Percentiles rank a stretch among this genome's conserved stretches.
Conservation (phyloP, 2,113 vertebrate genomes). For the Azemiops feae region DNA sequence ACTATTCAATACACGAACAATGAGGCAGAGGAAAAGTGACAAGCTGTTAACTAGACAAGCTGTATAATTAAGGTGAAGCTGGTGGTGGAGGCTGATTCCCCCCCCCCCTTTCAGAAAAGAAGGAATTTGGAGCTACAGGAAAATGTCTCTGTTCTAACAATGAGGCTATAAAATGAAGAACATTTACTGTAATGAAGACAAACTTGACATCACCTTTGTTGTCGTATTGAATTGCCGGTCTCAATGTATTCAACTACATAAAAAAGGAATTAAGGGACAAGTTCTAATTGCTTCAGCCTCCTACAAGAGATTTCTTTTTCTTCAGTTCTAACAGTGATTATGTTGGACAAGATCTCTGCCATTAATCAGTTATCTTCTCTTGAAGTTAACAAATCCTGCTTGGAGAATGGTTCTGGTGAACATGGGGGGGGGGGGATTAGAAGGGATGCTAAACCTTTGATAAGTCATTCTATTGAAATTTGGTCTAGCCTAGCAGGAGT, state of each 20-base stretch:
- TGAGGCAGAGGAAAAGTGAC: constrained; percentile 29
- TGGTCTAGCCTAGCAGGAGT: neutral
- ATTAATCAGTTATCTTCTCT: constrained; percentile 8
- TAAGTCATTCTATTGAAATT: neutral
- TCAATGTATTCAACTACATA: neutral
- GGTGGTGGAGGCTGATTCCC: neutral
- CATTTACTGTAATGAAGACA: neutral
- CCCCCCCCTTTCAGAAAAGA: neutral
- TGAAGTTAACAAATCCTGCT: constrained; percentile 8
- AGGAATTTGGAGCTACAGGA: constrained; percentile 21
- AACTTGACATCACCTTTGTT: neutral
- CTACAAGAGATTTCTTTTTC: neutral
- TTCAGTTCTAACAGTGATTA: neutral
- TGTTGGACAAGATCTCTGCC: neutral
- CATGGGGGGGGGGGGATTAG: neutral
- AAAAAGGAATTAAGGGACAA: constrained; percentile 28
- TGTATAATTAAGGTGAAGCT: constrained; percentile 36
- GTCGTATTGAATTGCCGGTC: neutral
- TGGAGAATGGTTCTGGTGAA: neutral
- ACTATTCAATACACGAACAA: constrained; percentile 38
- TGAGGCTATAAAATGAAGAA: constrained; percentile 6
- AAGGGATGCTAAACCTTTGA: constrained; percentile 4
- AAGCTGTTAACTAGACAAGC: constrained; percentile 34
- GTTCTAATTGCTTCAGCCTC: constrained; percentile 24
- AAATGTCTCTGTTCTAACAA: constrained; percentile 14